Evolutionary conservation across 1,140 invertebrate species (phyloP), one percentile per base, ranked within the genome.

Genomic region (Temnothorax longispinosus): DNA sequence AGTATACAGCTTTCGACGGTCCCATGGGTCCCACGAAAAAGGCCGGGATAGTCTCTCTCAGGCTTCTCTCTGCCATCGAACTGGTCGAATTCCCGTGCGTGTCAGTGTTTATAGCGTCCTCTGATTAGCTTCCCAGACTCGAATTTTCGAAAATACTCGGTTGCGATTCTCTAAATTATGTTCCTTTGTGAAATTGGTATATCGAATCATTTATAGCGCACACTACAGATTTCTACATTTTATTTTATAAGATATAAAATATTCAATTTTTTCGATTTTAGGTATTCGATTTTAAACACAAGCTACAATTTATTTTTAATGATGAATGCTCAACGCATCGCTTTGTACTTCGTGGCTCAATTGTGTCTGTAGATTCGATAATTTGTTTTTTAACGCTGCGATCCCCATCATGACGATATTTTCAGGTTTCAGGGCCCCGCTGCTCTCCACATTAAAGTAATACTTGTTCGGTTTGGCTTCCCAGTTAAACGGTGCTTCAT

Each of bases 401-500:
- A 99, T 97, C 8, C 99, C 99, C 97, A 99, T 99, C 90, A 98
- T 96, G 0, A 99, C 98, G 93, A 99, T 99, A 94, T 99, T 99
- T 95, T 99, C 99, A 41, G 99, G 99, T 93, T 98, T 98, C 3
- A 99, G 95, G 5, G 99, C 97, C 38, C 99, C 99, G 86, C 98
- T 97, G 11, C 98, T 98, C 95, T 99, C 99, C 0, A 99, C 98
- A 96, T 99, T 99, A 93, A 98, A 99, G 94, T 97, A 99, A 94
- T 99, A 99, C 96, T 99, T 99, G 93, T 99, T 99, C 13, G 99
- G 98, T 95, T 99, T 99, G 8, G 98, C 97, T 94, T 98, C 97
- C 96, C 98, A 98, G 92, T 99, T 98, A 93, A 98, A 99, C 11
- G 98, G 97, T 6, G 98, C 99, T 96, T 99, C 98, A 95, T 96